These are phyloP conservation scores for Morpho achilles DNA, from an alignment of 2,888 invertebrate species.

Conservation along the genomic window DNA sequence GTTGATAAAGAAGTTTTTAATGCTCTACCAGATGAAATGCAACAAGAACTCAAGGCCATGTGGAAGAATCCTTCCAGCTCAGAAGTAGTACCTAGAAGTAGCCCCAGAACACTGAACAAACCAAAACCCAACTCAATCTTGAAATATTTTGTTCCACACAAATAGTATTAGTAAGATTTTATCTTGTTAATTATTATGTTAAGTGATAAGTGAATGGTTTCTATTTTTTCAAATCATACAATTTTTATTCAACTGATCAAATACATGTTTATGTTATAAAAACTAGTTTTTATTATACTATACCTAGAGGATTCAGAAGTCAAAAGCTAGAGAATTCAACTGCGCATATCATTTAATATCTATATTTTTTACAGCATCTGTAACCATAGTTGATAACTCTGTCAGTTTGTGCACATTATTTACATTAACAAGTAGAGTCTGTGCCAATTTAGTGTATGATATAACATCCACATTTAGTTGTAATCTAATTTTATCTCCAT, in stretches of 20 bases:
- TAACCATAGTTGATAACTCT: conserved; percentile 81
- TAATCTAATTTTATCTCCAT: conserved; percentile 96
- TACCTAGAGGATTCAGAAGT: conserved; percentile 16
- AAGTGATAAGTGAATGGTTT: conserved; percentile 78
- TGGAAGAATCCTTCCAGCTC: conserved; percentile 79
- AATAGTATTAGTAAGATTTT: conserved; percentile 78
- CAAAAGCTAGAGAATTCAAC: conserved; percentile 43
- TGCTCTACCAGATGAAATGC: conserved; percentile 84
- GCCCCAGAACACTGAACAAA: conserved; percentile 74
- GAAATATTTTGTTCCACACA: conserved; percentile 84
- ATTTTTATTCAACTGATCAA: conserved; percentile 78
- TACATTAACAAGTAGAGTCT: conserved; percentile 74
- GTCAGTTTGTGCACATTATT: conserved; percentile 78
- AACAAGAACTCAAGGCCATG: conserved; percentile 85
- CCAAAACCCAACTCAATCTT: conserved; percentile 81
- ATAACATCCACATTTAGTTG: conserved; percentile 93
- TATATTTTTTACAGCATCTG: conserved; percentile 80
- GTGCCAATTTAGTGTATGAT: conserved; percentile 83
- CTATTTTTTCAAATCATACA: conserved; percentile 79
- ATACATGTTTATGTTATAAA: conserved; percentile 76
- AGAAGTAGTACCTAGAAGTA: conserved; percentile 57
- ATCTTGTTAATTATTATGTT: conserved; percentile 72
- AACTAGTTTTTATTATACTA: conserved; percentile 38
- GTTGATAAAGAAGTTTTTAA: conserved; percentile 84
- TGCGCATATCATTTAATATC: conserved; percentile 74